Percentiles rank a stretch among this genome's conserved stretches.
Evolutionary conservation across 2,888 invertebrate species (phyloP).

Genomic region (Resseliella maxima): DNA sequence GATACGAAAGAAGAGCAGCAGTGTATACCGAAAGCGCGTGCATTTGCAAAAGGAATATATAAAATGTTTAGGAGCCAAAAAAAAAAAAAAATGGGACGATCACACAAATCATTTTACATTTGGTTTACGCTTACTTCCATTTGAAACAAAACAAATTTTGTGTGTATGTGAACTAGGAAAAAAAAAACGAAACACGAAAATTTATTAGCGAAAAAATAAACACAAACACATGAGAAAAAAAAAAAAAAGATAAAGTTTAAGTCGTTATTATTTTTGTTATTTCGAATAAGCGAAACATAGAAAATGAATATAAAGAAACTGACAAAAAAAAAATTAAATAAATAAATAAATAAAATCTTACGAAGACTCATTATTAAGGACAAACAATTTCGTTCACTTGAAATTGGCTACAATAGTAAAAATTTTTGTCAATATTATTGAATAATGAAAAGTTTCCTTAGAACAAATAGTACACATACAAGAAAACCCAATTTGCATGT

Average conservation of each 20-base stretch:
- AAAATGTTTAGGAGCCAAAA: conserved; percentile 16
- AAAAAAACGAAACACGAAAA: conserved; percentile 50
- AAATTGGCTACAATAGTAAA: conserved; percentile 19
- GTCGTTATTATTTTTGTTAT: conserved; percentile 53
- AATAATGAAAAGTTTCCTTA: conserved; percentile 14
- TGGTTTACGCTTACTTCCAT: conserved; percentile 44
- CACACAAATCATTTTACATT: conserved; percentile 46
- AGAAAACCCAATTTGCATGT: background rate
- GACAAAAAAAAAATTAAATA: conserved; percentile 10
- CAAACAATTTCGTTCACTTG: conserved; percentile 30
- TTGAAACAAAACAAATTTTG: conserved; percentile 6
- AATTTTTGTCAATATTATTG: conserved; percentile 1
- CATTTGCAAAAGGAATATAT: background rate
- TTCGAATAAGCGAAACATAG: conserved; percentile 44
- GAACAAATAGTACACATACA: background rate
- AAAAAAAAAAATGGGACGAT: background rate
- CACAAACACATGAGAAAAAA: background rate
- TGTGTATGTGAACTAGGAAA: conserved; percentile 12
- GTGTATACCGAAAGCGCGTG: no score
- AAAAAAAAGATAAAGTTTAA: conserved; percentile 10
- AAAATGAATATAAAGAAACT: no score
- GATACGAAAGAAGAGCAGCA: no score
- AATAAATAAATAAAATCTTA: conserved; percentile 10
- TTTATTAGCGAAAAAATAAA: conserved; percentile 51
- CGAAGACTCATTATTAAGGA: conserved; percentile 31